Evolutionary conservation across 2,797 vertebrate species (phyloP), one percentile per base, ranked within the genome.

Genomic region (Eutrigla gurnardus): DNA sequence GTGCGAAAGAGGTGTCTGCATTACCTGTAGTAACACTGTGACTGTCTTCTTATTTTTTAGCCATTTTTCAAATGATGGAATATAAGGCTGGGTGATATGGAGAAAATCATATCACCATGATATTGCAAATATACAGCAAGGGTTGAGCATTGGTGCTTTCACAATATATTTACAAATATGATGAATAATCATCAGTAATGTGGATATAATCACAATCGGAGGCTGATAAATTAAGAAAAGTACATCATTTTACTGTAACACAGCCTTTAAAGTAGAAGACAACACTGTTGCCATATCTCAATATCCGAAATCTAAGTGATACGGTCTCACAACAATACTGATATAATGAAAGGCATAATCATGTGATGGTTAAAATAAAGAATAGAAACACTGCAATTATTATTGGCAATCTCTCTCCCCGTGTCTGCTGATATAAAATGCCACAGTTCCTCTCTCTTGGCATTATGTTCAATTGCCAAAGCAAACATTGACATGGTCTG

Each of bases 401-500:
- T 53, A 60, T 50, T 65, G 15, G 35, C 36, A 11, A 13, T 46
- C 39, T 47, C 12, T 67, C 46, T 50, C 60, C 36, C 42, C 45
- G 65, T 58, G 43, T 40, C 68, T 70, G 60, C 15, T 58, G 53
- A 83, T 39, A 77, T 60, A 46, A 78, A 86, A 80, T 71, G 59
- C 49, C 50, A 78, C 40, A 73, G 36, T 77, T 55, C 13, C 55
- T 73, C 59, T 77, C 37, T 40, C 43, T 63, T 80, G 69, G 42
- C 63, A 70, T 75, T 47, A 47, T 49, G 55, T 78, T 70, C 73
- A 80, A 80, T 83, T 11, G 32, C 46, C 63, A 87, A 64, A 81
- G 72, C 45, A 85, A 87, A 86, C 75, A 58, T 15, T 80, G 73
- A 83, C 70, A 70, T 66, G 71, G 74, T 78, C 67, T 85, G 80